Evolutionary conservation across 2,113 vertebrate species (phyloP), one percentile per base, ranked within the genome.

Genomic region (Lampris incognitus): DNA sequence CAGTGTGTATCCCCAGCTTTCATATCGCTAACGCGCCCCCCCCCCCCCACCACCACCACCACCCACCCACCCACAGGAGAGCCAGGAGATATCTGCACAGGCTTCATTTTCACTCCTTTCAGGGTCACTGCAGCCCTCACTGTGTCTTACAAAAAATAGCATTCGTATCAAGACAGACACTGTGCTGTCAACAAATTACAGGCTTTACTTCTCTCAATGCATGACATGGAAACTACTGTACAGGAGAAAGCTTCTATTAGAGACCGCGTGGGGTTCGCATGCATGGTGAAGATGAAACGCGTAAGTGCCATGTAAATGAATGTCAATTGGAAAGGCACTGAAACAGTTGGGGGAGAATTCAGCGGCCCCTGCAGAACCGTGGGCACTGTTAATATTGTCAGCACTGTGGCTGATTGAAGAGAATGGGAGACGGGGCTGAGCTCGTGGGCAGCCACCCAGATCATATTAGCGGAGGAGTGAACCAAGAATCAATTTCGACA

Each of bases 401-500:
- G 88, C 85, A 78, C 84, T 78, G 84, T 86, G 84, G 79, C 85
- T 89, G 88, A 91, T 87, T 88, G 88, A 88, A 86, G 85, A 88
- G 81, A 78, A 85, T 83, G 87, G 62, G 85, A 89, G 87, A 89
- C 72, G 85, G 88, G 89, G 86, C 85, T 83, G 89, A 89, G 91
- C 89, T 85, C 90, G 91, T 84, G 89, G 87, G 86, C 86, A 93
- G 85, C 85, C 92, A 92, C 89, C 86, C 90, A 75, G 78, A 91
- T 91, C 88, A 91, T 89, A 89, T 92, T 92, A 92, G 86, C 71
- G 66, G 79, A 85, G 78, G 82, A 90, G 85, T 87, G 82, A 85
- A 91, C 85, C 87, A 85, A 86, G 87, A 91, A 92, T 92, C 88
- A 89, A 91, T 93, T 91, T 90, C 87, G 89, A 83, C 88, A 90